phyloP scores from a whole-genome alignment of 2,888 invertebrate genomes.

The Epistrophe grossulariae region DNA sequence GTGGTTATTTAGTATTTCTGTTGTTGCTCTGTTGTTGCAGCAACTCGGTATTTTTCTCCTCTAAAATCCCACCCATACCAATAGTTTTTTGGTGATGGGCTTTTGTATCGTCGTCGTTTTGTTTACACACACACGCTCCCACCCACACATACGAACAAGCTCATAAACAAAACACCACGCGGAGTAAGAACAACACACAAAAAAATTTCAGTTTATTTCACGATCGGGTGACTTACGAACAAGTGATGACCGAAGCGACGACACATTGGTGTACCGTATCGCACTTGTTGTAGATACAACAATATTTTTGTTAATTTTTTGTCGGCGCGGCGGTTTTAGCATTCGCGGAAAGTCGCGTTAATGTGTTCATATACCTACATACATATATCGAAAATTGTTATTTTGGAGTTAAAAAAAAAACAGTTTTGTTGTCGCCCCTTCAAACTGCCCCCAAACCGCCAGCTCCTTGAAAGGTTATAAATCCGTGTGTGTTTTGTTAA shows the following conservation, averaged over 20 bases:
- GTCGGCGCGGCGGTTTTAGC: neutral
- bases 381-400: neutral
- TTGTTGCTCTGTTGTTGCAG: neutral
- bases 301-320: neutral
- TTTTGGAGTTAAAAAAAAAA: neutral
- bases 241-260: slow-evolving; percentile 13
- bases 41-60: neutral
- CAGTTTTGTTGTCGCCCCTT: neutral
- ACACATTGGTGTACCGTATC: neutral
- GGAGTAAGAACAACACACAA: slow-evolving; percentile 15
- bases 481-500: neutral
- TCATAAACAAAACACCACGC: slow-evolving; percentile 33
- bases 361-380: neutral
- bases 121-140: neutral
- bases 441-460: neutral
- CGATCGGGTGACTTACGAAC: slow-evolving; percentile 46
- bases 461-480: neutral
- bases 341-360: neutral
- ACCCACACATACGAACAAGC: neutral
- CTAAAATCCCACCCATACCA: neutral
- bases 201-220: slow-evolving; percentile 49
- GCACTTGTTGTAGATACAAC: slow-evolving; percentile 6
- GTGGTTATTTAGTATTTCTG: neutral
- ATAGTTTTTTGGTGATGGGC: neutral
- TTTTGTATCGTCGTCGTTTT: neutral